Conservation (phyloP, 1,140 invertebrate genomes). For the Zaprionus inermis region DNA sequence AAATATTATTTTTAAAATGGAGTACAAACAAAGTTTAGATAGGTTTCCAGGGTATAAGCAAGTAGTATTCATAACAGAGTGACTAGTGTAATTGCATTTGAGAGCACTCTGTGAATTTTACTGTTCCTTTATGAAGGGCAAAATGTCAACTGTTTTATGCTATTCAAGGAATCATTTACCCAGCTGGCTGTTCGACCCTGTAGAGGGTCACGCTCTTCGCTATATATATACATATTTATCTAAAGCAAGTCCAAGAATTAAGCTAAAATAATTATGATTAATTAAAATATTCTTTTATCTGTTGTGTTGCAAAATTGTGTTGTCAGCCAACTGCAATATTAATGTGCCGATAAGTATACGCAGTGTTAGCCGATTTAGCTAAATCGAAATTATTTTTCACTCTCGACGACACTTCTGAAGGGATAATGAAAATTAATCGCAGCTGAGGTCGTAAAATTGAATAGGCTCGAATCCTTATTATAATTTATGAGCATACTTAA, state of each 20-base stretch:
- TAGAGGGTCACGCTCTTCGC: no score
- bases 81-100: neutral
- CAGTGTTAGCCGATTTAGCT: slow-evolving; percentile 1
- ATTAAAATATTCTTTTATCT: slow-evolving; percentile 38
- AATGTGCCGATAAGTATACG: slow-evolving; percentile 47
- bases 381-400: slow-evolving; percentile 15
- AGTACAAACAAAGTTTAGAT: neutral
- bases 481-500: slow-evolving; percentile 27
- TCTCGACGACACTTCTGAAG: slow-evolving; percentile 1
- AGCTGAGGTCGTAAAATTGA: slow-evolving; percentile 34
- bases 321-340: slow-evolving; percentile 44
- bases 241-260: no score
- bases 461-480: slow-evolving; percentile 18
- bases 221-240: no score
- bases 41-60: neutral
- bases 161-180: slow-evolving; percentile 3
- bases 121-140: neutral
- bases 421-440: slow-evolving; percentile 38
- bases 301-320: slow-evolving; percentile 22
- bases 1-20: no score
- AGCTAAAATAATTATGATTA: slow-evolving; percentile 71
- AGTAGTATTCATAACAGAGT: neutral
- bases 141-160: slow-evolving; percentile 1
- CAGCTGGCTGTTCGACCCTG: slow-evolving; percentile 12
- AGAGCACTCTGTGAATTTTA: neutral